Evolutionary conservation across 2,888 invertebrate genomes (phyloP), one percentile per base, ranked within the genome.

Genomic region (Dryadula phaetusa): DNA sequence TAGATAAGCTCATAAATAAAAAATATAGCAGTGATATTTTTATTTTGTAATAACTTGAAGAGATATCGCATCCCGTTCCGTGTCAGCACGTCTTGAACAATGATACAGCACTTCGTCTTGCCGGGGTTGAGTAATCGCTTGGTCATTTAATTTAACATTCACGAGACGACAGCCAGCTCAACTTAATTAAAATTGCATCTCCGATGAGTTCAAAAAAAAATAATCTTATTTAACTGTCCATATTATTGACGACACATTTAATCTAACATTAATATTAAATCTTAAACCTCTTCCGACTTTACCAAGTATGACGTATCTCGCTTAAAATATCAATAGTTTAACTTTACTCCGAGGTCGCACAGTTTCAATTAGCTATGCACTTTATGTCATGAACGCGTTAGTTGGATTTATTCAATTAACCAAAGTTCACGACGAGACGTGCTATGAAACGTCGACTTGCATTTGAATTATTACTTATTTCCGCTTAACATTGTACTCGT

Each of bases 351-450:
- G 56, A 47, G 34, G 25, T 47, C 47, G 58, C 18, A 25, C 46
- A 49, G 56, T 56, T 64, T 40, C 22, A 64, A 47, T 64, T 64
- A 64, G 47, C 47, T 58, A 64, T 66, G 66, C 58, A 63, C 53
- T 69, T 66, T 63, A 61, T 47, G 66, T 42, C 62, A 63, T 60
- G 69, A 66, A 63, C 56, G 37, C 40, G n/a, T 54, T 70, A 66
- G 62, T 65, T 66, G 64, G 62, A 52, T 70, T 67, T 67, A 67
- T 65, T 67, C 49, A 69, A 61, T 66, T 70, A 37, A 61, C 61
- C 61, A 54, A 70, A 68, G 63, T 70, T 66, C 20, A 62, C 52
- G 46, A 46, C 46, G 32, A 32, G 44, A 20, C 44, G 44, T 60
- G 28, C 60, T 44, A 10, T 28, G 44, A 20, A 60, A 46, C 46